These are phyloP conservation scores for Hylyphantes graminicola DNA, from an alignment of 1,140 invertebrate species.

Conservation along the genomic window DNA sequence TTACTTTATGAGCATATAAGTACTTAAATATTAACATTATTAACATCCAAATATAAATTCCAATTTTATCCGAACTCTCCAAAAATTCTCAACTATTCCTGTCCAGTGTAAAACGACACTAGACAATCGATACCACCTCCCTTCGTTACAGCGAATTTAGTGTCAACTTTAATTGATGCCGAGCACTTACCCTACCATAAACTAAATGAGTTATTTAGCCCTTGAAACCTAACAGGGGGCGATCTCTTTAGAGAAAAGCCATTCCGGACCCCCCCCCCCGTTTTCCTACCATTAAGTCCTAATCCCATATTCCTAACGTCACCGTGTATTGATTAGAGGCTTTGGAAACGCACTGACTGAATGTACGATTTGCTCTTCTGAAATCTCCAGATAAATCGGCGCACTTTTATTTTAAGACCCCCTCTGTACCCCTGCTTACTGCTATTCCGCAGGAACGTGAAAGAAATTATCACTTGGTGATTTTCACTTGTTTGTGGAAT, in stretches of 20 bases:
- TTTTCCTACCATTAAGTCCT: conserved; percentile 56
- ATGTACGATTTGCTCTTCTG: conserved; percentile 39
- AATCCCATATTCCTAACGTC: conserved; percentile 58
- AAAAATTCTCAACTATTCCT: neutral
- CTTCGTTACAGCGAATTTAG: conserved; percentile 36
- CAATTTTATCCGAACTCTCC: too few relatives aligned
- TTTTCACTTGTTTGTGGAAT: too few relatives aligned
- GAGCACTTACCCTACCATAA: conserved; percentile 51
- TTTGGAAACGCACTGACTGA: conserved; percentile 48
- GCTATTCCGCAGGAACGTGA: neutral
- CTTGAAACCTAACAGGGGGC: conserved; percentile 45
- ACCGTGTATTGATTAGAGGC: conserved; percentile 58
- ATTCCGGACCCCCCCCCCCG: conserved; percentile 47
- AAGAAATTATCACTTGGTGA: neutral
- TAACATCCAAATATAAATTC: too few relatives aligned
- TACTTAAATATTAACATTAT: too few relatives aligned
- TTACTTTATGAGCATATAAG: too few relatives aligned
- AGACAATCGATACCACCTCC: conserved; percentile 43
- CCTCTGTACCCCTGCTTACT: neutral
- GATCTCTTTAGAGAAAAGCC: conserved; percentile 37
- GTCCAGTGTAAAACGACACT: conserved; percentile 8
- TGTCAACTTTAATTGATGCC: conserved; percentile 60
- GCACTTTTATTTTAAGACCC: conserved; percentile 58
- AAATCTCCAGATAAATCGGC: conserved; percentile 54
- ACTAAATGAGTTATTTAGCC: conserved; percentile 61